Conservation (phyloP, 2,113 vertebrate genomes). For the Notiomystis cincta region DNA sequence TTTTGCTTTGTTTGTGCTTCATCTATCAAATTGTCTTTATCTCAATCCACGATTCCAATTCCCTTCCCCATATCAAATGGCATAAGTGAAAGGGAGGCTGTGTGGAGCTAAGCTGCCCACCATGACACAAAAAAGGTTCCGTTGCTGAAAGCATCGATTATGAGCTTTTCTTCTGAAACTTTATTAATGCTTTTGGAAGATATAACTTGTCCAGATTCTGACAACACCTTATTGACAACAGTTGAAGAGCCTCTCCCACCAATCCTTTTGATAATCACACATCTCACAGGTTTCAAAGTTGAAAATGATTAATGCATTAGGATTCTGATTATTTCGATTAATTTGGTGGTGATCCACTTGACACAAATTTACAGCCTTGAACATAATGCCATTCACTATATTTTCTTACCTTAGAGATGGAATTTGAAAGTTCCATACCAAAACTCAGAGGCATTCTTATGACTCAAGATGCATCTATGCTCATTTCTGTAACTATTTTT, state of each 20-base stretch:
- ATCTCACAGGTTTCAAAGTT: background rate
- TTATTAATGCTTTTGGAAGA: background rate
- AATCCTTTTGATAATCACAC: background rate
- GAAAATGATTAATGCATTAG: background rate
- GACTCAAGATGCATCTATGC: background rate
- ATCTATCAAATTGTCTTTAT: background rate
- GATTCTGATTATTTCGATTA: background rate
- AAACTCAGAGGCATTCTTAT: background rate
- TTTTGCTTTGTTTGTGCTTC: background rate
- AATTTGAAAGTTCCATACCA: background rate
- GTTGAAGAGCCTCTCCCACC: background rate
- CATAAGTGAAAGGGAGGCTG: fast-evolving
- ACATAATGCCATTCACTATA: fast-evolving
- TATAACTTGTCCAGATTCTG: background rate
- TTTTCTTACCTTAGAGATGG: background rate
- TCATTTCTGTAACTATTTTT: background rate
- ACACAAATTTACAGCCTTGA: background rate
- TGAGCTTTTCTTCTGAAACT: background rate
- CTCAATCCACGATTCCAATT: fast-evolving
- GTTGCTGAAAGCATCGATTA: background rate
- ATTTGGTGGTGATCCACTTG: background rate
- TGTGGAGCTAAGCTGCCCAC: background rate
- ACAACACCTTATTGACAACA: background rate
- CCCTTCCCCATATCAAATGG: background rate
- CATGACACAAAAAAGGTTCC: background rate